Conservation (phyloP, 2,113 vertebrate species). For the Heterocephalus glaber region DNA sequence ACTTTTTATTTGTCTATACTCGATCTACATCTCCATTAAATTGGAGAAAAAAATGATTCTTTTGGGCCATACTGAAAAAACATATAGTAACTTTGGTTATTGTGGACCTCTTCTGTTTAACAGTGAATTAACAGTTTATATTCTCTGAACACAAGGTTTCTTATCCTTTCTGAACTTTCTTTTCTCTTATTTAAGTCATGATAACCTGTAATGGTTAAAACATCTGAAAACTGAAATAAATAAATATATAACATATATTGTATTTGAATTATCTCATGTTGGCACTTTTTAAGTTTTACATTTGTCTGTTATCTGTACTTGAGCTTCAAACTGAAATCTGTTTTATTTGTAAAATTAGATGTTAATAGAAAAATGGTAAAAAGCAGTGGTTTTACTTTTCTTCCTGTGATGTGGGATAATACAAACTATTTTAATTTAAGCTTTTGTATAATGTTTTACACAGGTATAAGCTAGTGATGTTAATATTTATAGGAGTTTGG, state of each 20-base stretch:
- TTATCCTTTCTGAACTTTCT: conserved; percentile 83
- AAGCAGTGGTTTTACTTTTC: conserved; percentile 66
- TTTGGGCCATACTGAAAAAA: conserved; percentile 81
- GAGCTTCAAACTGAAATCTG: conserved; percentile 83
- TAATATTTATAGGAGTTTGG: conserved; percentile 81
- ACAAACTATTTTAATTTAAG: conserved; percentile 80
- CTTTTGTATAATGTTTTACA: conserved; percentile 87
- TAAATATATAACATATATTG: conserved; percentile 86
- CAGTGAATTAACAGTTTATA: conserved; percentile 85
- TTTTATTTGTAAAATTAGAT: conserved; percentile 85
- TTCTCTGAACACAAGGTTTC: conserved; percentile 84
- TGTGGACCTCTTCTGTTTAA: conserved; percentile 82
- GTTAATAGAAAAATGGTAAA: conserved; percentile 81
- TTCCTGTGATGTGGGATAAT: conserved; percentile 61
- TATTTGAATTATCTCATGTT: conserved; percentile 87
- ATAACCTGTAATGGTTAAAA: conserved; percentile 84
- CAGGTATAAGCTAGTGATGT: conserved; percentile 79
- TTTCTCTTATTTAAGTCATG: conserved; percentile 86
- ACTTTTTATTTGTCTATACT: conserved; percentile 84
- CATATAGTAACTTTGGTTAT: conserved; percentile 79
- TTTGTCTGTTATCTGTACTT: conserved; percentile 85
- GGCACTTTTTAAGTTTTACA: conserved; percentile 86
- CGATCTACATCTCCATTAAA: conserved; percentile 74
- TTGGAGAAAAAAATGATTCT: conserved; percentile 82
- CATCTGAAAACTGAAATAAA: conserved; percentile 87